Conservation (phyloP, 1,140 invertebrate genomes). For the Hyphantria cunea region DNA sequence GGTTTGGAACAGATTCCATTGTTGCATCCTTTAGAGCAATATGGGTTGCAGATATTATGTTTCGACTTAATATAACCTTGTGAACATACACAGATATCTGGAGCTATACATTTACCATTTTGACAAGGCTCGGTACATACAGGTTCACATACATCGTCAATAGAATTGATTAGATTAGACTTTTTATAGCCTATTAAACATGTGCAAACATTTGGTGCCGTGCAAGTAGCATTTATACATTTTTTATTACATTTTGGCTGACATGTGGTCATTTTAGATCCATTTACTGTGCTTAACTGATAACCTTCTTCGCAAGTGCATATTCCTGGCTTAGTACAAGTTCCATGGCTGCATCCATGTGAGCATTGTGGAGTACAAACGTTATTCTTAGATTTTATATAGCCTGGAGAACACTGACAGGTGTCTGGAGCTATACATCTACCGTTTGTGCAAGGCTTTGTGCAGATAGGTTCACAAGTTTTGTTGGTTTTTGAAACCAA, state of each 20-base stretch:
- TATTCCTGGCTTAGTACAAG: neutral
- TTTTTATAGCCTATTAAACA: conserved; percentile 31
- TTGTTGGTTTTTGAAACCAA: neutral
- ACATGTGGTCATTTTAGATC: neutral
- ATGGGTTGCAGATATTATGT: neutral
- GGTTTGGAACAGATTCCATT: conserved; percentile 9
- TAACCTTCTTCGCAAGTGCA: conserved; percentile 1
- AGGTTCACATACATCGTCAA: conserved; percentile 5
- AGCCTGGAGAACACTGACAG: conserved; percentile 10
- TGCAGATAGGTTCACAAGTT: conserved; percentile 2
- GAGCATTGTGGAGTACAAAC: conserved; percentile 4
- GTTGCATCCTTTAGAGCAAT: conserved; percentile 2
- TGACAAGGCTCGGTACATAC: neutral
- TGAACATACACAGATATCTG: conserved; percentile 14
- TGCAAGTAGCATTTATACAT: conserved; percentile 35
- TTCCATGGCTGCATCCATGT: neutral
- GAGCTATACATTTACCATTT: conserved; percentile 12
- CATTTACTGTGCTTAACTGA: neutral
- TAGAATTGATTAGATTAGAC: neutral
- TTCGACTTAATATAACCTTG: conserved; percentile 1
- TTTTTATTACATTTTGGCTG: conserved; percentile 15
- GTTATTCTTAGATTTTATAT: neutral
- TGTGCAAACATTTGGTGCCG: conserved; percentile 32
- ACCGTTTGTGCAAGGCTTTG: neutral
- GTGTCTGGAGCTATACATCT: conserved; percentile 10